phyloP scores from a whole-genome alignment of 1,140 invertebrate genomes.

The Drosophila melanica region DNA sequence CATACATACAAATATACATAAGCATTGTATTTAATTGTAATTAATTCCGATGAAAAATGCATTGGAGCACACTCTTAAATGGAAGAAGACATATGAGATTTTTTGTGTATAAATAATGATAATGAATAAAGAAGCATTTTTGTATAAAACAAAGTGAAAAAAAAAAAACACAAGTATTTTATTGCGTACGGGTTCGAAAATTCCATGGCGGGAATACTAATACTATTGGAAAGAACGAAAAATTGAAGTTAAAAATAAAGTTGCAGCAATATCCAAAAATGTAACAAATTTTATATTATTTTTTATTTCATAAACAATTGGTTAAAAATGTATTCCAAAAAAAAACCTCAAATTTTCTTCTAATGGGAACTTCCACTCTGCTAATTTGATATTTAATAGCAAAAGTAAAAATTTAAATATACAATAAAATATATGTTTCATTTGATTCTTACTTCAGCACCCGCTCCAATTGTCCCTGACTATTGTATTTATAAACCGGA shows the following conservation, averaged over 20 bases:
- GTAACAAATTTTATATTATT: too few species aligned
- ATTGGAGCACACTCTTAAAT: slow-evolving; percentile 44
- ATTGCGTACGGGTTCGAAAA: neutral
- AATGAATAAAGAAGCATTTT: slow-evolving; percentile 83
- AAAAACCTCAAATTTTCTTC: too few species aligned
- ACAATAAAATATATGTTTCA: too few species aligned
- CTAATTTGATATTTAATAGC: too few species aligned
- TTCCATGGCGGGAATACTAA: neutral
- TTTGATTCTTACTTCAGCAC: slow-evolving; percentile 49
- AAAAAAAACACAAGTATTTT: slow-evolving; percentile 33
- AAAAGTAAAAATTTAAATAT: too few species aligned
- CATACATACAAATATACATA: slow-evolving; percentile 55
- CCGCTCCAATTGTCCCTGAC: slow-evolving; percentile 69
- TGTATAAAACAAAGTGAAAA: slow-evolving; percentile 84
- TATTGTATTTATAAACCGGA: slow-evolving; percentile 76
- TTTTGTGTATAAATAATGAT: slow-evolving; percentile 82
- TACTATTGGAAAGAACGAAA: too few species aligned
- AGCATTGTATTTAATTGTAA: slow-evolving; percentile 78
- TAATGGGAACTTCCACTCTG: too few species aligned
- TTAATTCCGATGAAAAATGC: slow-evolving; percentile 57
- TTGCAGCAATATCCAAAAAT: too few species aligned
- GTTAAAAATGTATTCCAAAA: too few species aligned
- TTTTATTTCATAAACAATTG: neutral
- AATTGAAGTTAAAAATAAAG: too few species aligned
- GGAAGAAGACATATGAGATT: slow-evolving; percentile 74